Base-by-base conservation (phyloP, 1,140 invertebrate genomes). In the Thrips palmi region DNA sequence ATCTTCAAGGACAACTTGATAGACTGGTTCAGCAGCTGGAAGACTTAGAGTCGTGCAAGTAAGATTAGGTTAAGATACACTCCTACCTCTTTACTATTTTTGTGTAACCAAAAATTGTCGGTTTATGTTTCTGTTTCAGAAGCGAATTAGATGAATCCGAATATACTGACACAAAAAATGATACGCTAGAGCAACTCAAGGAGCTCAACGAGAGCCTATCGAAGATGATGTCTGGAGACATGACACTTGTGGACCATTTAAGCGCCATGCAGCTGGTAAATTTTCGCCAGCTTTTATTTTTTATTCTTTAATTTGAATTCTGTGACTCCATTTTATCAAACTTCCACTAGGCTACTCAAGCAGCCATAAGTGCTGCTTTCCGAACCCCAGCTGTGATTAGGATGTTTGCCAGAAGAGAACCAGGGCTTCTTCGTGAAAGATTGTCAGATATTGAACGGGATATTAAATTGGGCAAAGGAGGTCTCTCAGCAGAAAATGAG, bases 331-430 rank as follows among this genome's bases (percentile, higher is more conserved):
- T n/a, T n/a, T n/a, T n/a, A n/a, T n/a, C n/a, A n/a, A n/a, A n/a
- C n/a, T n/a, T n/a, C n/a, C n/a, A n/a, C n/a, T 43, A 79, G 74
- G 77, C 77, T 6, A 79, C 76, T 33, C 73, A 74, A 58, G 74
- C 75, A 48, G 77, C 78, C 34, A 79, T 83, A 18, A 76, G 73
- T 43, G 59, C 72, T 51, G 77, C 78, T 5, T 83, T 83, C 49
- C 65, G 77, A 56, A 83, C 78, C 4, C 78, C 79, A 19, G 77
- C 77, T 54, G 72, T 82, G 1, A 81, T 82, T 15, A 54, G 65
- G 48, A 64, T 83, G 57, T 83, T 83, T 68, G 77, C 74, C 8
- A 75, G 70, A 49, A 67, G 73, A 46, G 75, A 83, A 49, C 75
- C 77, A n/a, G 64, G 64, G 17, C 67, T 71, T 49, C 56, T 83